phyloP scores from a whole-genome alignment of 2,888 invertebrate genomes.

The Cryptocephalus moraei region DNA sequence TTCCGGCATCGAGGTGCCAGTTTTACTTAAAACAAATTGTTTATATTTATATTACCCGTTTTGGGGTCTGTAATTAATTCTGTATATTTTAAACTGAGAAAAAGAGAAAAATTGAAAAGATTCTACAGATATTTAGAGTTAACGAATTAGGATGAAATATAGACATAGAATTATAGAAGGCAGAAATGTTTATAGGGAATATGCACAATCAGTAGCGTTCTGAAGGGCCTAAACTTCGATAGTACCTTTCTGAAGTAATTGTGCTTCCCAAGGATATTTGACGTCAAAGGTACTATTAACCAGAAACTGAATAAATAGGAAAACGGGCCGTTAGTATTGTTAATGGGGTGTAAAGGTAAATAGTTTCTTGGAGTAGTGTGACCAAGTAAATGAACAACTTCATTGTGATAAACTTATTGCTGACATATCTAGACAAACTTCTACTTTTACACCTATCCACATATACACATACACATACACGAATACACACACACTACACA shows the following conservation, averaged over 20 bases:
- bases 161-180: conserved; percentile 9
- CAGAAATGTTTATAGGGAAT: conserved; percentile 14
- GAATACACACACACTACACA: too few species aligned
- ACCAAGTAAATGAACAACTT: too few species aligned
- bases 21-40: conserved; percentile 19
- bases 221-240: conserved; percentile 33
- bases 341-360: too few species aligned
- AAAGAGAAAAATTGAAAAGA: conserved; percentile 6
- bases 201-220: conserved; percentile 30
- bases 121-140: conserved; percentile 11
- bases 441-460: too few species aligned
- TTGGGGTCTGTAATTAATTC: conserved; percentile 19
- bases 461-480: too few species aligned
- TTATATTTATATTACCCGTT: conserved; percentile 20
- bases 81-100: conserved; percentile 8
- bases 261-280: conserved; percentile 5
- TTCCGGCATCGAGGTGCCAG: conserved; percentile 19
- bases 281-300: too few species aligned
- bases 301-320: too few species aligned
- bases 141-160: not conserved
- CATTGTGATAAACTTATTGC: too few species aligned
- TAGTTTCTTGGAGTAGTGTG: too few species aligned
- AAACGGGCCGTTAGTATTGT: too few species aligned
- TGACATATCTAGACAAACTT: too few species aligned
- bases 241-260: conserved; percentile 25